Base-by-base conservation (phyloP, 2,113 vertebrate species). In the Cariama cristata region DNA sequence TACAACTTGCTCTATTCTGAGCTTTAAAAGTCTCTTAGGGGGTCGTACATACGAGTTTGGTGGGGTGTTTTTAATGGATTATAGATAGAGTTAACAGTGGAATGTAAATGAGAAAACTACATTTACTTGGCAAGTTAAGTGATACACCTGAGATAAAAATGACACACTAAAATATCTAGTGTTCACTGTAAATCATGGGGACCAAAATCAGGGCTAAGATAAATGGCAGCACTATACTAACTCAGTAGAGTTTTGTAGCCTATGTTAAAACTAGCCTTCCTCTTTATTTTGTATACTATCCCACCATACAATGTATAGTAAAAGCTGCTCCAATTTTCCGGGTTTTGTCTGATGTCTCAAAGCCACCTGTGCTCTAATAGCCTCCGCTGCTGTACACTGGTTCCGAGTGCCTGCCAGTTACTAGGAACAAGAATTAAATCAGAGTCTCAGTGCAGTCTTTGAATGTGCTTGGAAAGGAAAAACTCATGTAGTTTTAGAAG, bases 11-110 rank as follows among this genome's bases (percentile, higher is more conserved):
- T 93, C 68, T 79, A 27, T 83, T 92, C 44, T 66, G 75, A 93
- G 91, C 53, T 84, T 94, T 94, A 47, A 42, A 93, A 96, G 77
- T 86, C 97, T 95, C 95, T 50, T 81, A 86, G 74, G 4, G 14
- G 56, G 33, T 60, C 13, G 3, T 87, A 90, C 63, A 60, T 75
- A 90, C 15, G 58, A 64, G 71, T 79, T 71, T 94, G 40, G n/a
- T n/a, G n/a, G n/a, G n/a, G n/a, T n/a, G n/a, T 66, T 16, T n/a
- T 32, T 7, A 3, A 33, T 75, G 67, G 42, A 50, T 88, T 80
- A 53, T 23, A 86, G 85, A 33, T 28, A 81, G 86, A 90, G 62
- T 90, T 60, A 85, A 93, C 56, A 86, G 56, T 32, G 35, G 50
- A 86, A 92, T 44, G 14, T 60, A 88, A 93, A 74, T 50, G 66